phyloP scores from a whole-genome alignment of 2,888 invertebrate genomes.

The Drosophila mulleri region DNA sequence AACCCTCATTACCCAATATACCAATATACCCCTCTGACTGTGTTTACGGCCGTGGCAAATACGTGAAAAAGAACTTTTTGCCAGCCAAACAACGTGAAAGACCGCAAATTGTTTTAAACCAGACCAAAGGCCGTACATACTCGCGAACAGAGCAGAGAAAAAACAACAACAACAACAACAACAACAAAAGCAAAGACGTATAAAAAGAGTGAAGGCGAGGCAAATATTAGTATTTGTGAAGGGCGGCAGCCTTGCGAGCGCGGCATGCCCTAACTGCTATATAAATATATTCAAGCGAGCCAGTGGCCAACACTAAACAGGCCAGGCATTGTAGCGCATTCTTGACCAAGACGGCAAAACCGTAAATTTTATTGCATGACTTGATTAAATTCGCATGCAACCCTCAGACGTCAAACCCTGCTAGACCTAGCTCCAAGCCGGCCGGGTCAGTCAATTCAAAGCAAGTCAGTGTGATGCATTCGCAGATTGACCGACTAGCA shows the following conservation, averaged over 20 bases:
- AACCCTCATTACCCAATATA: not conserved
- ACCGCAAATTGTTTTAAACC: slow-evolving; percentile 73
- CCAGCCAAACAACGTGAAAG: slow-evolving; percentile 27
- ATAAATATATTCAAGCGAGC: slow-evolving; percentile 18
- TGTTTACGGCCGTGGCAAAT: slow-evolving; percentile 7
- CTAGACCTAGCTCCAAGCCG: slow-evolving; percentile 30
- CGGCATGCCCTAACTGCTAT: slow-evolving; percentile 19
- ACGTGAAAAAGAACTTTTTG: slow-evolving; percentile 29
- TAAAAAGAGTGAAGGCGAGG: not conserved
- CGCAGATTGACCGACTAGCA: not conserved
- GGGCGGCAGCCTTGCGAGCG: slow-evolving; percentile 28
- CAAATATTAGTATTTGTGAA: slow-evolving; percentile 44
- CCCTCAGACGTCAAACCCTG: slow-evolving; percentile 39
- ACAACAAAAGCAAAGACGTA: not conserved
- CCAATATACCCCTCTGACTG: not conserved
- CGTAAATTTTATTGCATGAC: slow-evolving; percentile 84
- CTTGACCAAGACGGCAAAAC: slow-evolving; percentile 54
- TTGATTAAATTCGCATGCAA: slow-evolving; percentile 83
- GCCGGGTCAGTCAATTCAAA: slow-evolving; percentile 45
- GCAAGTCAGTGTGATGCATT: not conserved
- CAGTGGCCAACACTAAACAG: slow-evolving; percentile 15
- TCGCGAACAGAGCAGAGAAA: slow-evolving; percentile 35
- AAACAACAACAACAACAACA: too few species aligned
- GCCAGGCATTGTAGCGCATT: slow-evolving; percentile 28
- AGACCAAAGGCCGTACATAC: slow-evolving; percentile 32